Percentiles rank a stretch among this genome's conserved stretches.
These are phyloP conservation scores for Dastarcus helophoroides DNA, from an alignment of 2,888 invertebrate genomes.

Conservation along the genomic window DNA sequence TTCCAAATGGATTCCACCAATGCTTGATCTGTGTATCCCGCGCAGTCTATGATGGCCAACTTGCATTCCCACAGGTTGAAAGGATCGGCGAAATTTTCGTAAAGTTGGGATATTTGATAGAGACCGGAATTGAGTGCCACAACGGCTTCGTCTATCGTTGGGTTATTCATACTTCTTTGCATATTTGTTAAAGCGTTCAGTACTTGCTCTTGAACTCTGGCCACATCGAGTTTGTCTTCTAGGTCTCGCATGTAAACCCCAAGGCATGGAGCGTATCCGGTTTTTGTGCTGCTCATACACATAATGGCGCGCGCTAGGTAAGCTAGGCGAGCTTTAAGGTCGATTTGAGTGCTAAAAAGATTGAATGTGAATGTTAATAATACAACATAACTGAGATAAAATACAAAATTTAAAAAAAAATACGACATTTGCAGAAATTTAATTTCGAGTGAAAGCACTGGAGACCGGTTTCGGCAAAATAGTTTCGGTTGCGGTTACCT, in stretches of 20 bases:
- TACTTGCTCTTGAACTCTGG: slow-evolving; percentile 66
- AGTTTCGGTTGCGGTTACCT: no score
- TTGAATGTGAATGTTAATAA: background rate
- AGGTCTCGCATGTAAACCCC: slow-evolving; percentile 77
- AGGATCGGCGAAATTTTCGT: slow-evolving; percentile 85
- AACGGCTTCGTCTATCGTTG: slow-evolving; percentile 44
- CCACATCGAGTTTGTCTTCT: slow-evolving; percentile 89
- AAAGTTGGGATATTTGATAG: slow-evolving; percentile 78
- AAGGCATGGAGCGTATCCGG: slow-evolving; percentile 57
- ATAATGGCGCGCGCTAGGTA: slow-evolving; percentile 90
- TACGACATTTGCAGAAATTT: background rate
- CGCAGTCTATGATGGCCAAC: slow-evolving; percentile 88
- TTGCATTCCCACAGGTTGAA: slow-evolving; percentile 88
- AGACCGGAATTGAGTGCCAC: slow-evolving; percentile 67
- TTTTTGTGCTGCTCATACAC: slow-evolving; percentile 82
- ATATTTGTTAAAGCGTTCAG: slow-evolving; percentile 52
- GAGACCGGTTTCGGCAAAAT: background rate
- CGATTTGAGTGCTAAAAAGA: no score
- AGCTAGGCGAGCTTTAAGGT: slow-evolving; percentile 67
- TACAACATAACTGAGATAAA: background rate
- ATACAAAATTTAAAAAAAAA: background rate
- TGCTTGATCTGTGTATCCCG: slow-evolving; percentile 79
- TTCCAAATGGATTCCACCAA: slow-evolving; percentile 88
- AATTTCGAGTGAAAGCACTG: background rate
- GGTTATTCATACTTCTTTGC: slow-evolving; percentile 28